Base-by-base conservation (phyloP, 2,797 vertebrate species). In the Aldrovandia affinis region DNA sequence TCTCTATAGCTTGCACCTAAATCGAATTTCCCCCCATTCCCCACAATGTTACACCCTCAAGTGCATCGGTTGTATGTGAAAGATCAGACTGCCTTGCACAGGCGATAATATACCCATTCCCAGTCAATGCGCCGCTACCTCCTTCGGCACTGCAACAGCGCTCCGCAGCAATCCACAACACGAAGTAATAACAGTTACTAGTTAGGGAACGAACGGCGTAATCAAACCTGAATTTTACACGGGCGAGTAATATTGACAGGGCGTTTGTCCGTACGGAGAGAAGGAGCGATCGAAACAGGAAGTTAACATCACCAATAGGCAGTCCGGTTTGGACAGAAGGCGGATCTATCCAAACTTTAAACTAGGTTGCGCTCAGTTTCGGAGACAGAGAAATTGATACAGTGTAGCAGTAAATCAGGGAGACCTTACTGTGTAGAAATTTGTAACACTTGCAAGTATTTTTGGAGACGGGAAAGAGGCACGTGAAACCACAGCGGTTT, bases 351-450 rank as follows among this genome's bases (percentile, higher is more conserved):
- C 1, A 10, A 82, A 12, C 0, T 91, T 89, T 91, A 94, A 0
- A 91, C 88, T 93, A 36, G 92, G 63, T 2, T 93, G 93, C 75
- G 15, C 87, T 80, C 88, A 87, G 91, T 90, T 89, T 82, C 88
- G 88, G 82, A 83, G 82, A 81, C 84, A 83, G 78, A 89, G 90
- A 91, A 92, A 93, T 94, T 93, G 92, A 91, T 89, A 89, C 88
- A 92, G 93, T 92, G 93, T 92, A 93, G 94, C 93, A 93, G 95
- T 94, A 94, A 95, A 95, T 95, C 94, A 96, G 90, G 92, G 92
- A 54, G 92, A 92, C 91, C 81, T 91, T 90, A 83, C 93, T 90
- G 93, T 92, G 85, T 89, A 94, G 93, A 94, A 94, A 94, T 86
- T 92, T 88, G 91, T 92, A 93, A 90, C 92, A 92, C 92, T 93